phyloP scores from a whole-genome alignment of 2,888 invertebrate genomes.

The Apotomis betuletana region DNA sequence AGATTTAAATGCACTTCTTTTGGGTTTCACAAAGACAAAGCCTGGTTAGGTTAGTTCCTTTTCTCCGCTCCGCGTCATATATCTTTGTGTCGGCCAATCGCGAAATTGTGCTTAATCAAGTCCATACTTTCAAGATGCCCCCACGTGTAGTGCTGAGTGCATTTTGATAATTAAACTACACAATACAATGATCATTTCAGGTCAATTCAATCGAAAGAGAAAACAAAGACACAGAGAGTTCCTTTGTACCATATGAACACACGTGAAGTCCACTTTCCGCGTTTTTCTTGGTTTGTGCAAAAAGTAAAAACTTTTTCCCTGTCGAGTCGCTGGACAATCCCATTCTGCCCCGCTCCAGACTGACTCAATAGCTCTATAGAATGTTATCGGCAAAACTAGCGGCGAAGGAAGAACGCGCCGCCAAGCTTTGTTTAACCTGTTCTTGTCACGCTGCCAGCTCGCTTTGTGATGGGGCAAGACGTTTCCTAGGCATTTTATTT shows the following conservation, averaged over 20 bases:
- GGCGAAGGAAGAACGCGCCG: not conserved
- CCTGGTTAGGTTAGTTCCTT: too few species aligned
- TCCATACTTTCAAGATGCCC: too few species aligned
- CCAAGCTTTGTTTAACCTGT: conserved; percentile 6
- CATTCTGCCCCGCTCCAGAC: conserved; percentile 1
- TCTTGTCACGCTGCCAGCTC: conserved; percentile 16
- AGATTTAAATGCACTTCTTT: too few species aligned
- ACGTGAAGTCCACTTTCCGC: not conserved
- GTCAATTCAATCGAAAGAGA: too few species aligned
- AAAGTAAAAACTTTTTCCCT: not conserved
- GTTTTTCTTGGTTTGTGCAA: not conserved
- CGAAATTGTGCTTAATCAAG: too few species aligned
- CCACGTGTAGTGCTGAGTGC: too few species aligned
- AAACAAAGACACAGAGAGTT: too few species aligned
- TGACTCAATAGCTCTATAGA: not conserved
- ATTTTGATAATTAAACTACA: too few species aligned
- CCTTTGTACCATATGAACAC: not conserved
- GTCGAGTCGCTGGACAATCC: conserved; percentile 1
- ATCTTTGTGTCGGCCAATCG: too few species aligned
- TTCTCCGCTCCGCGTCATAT: too few species aligned
- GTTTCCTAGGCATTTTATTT: conserved; percentile 12
- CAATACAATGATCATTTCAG: not conserved
- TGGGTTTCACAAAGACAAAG: too few species aligned
- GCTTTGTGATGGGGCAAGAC: not conserved
- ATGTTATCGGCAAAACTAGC: conserved; percentile 1